Conservation (phyloP, 2,888 invertebrate species). For the Frankliniella fusca region DNA sequence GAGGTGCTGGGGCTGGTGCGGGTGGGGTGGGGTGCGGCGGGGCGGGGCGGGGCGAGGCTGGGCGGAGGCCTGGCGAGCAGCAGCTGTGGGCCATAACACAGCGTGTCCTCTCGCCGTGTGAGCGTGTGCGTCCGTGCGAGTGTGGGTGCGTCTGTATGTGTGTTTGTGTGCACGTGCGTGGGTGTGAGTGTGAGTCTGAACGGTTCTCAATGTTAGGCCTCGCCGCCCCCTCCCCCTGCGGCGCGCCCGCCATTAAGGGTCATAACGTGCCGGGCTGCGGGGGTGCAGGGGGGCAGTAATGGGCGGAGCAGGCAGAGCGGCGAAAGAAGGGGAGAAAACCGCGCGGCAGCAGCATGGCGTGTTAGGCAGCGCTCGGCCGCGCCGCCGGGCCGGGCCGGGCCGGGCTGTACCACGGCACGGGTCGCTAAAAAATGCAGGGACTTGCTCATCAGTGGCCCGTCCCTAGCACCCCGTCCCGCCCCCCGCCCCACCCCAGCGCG, state of each 20-base stretch:
- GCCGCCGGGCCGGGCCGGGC: too few species aligned
- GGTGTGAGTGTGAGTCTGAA: neutral
- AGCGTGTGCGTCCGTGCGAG: neutral
- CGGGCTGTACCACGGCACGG: neutral
- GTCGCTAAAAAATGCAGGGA: neutral
- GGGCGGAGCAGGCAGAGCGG: neutral
- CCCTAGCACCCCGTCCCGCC: neutral
- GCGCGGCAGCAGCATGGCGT: neutral
- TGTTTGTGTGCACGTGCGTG: neutral
- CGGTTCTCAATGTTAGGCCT: conserved; percentile 21
- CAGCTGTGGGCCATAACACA: conserved; percentile 1
- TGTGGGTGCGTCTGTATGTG: neutral
- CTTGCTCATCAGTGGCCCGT: neutral
- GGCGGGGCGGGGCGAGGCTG: too few species aligned
- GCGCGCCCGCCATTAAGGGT: neutral
- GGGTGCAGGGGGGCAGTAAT: neutral
- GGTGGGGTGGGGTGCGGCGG: too few species aligned
- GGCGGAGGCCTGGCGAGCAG: neutral
- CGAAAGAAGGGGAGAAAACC: neutral
- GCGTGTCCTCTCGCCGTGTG: neutral
- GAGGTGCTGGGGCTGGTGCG: too few species aligned
- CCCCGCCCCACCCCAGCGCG: neutral
- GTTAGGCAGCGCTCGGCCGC: neutral
- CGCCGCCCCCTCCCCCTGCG: neutral
- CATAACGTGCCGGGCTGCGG: neutral